These are phyloP conservation scores for Clepsis dumicolana DNA, from an alignment of 2,888 invertebrate species.

Conservation along the genomic window DNA sequence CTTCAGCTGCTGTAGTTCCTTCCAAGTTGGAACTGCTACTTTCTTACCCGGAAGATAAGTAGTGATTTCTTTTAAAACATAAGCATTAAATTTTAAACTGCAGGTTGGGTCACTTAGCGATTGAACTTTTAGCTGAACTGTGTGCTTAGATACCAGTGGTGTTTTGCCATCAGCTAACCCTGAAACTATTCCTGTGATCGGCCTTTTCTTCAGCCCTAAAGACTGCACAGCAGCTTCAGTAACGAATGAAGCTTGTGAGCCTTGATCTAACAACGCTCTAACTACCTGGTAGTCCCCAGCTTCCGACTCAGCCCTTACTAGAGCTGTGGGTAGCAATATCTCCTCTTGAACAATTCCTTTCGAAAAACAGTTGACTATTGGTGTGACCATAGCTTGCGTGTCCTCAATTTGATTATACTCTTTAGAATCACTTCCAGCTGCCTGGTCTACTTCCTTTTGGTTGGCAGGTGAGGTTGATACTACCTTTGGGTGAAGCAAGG, in stretches of 20 bases:
- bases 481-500: slow-evolving; percentile 17
- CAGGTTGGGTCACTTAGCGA: slow-evolving; percentile 6
- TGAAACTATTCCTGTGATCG: slow-evolving; percentile 42
- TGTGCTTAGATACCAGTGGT: too few relatives aligned
- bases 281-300: slow-evolving; percentile 23
- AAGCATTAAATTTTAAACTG: neutral
- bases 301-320: neutral
- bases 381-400: neutral
- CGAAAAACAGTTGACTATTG: neutral
- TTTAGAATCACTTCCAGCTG: neutral
- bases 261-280: slow-evolving; percentile 50
- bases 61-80: slow-evolving; percentile 10
- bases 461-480: neutral
- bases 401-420: too few relatives aligned
- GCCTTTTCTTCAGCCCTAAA: slow-evolving; percentile 45
- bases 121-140: slow-evolving; percentile 33
- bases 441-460: neutral
- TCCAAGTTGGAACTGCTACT: neutral
- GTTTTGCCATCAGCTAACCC: slow-evolving; percentile 43
- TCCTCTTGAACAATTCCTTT: neutral
- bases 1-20: too few relatives aligned
- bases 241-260: slow-evolving; percentile 52
- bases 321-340: slow-evolving; percentile 1
- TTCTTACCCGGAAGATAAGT: neutral
- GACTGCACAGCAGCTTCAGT: slow-evolving; percentile 49